Base-by-base conservation (phyloP, 2,113 vertebrate species). In the Proteles cristata region DNA sequence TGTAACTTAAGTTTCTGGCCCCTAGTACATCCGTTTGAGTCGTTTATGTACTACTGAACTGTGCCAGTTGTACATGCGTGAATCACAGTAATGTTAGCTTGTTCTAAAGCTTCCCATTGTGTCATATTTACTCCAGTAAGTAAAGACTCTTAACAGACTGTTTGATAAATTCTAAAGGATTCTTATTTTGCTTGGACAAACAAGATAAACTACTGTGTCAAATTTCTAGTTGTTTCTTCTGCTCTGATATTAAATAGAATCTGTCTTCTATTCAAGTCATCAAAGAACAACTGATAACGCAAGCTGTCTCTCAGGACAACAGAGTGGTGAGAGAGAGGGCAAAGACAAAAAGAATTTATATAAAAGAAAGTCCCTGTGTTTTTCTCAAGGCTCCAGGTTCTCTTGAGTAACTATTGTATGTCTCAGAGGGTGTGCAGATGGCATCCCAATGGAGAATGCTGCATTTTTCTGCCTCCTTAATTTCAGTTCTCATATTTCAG, bases 81-180 rank as follows among this genome's bases (percentile, higher is more conserved):
- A 98, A 98, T 97, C 95, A 98, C 90, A 98, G 98, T 98, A 98
- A 98, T 90, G 98, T 99, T 99, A 99, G 99, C 99, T 99, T 99
- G 99, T 99, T 99, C 98, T 99, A 99, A 99, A 99, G 99, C 99
- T 99, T 98, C 97, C 96, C 95, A 81, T 97, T 97, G 98, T 99
- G 98, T 98, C 96, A 98, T 95, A 87, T 76, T 93, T 95, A 95
- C 97, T 89, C 95, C 85, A 97, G 97, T 98, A 98, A 98, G 98
- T 99, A 98, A 98, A 85, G 93, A 98, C 94, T 96, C 66, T 87
- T 79, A 95, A 63, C 77, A 61, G 94, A 92, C 39, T 83, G 55
- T 94, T 97, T 92, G 88, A 93, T 91, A 89, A 83, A 97, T 98
- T 97, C 89, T 84, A 55, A 96, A 77, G 92, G 55, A 92, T 96